Evolutionary conservation across 2,113 vertebrate species (phyloP).

Genomic region (Pipra filicauda): DNA sequence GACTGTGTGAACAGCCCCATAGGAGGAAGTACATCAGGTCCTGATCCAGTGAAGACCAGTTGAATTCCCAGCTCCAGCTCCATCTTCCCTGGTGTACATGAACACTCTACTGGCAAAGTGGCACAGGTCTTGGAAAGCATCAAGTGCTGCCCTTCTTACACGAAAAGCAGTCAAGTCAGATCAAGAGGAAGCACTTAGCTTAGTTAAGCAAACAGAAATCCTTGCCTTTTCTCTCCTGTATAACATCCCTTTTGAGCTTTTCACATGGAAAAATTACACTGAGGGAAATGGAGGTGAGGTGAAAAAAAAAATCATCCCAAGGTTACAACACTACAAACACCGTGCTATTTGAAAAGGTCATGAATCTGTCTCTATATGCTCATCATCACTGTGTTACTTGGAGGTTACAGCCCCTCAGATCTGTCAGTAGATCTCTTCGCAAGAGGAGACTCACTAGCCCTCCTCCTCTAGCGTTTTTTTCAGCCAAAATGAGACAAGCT

Average conservation of each 20-base stretch:
- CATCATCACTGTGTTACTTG: not conserved
- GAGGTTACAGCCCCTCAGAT: not conserved
- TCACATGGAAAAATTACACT: not conserved
- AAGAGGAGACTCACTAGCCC: not conserved
- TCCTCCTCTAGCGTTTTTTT: not conserved
- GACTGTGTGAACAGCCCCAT: not conserved
- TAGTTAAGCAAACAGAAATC: not conserved
- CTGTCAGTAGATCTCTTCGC: not conserved
- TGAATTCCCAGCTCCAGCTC: not conserved
- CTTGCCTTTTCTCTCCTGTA: not conserved
- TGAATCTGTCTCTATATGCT: not conserved
- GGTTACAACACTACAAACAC: not conserved
- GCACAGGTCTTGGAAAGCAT: not conserved
- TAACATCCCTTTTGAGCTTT: not conserved
- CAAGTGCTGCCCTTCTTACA: not conserved
- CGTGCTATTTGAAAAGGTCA: not conserved
- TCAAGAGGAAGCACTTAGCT: not conserved
- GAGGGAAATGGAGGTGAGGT: not conserved
- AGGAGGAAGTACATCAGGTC: not conserved
- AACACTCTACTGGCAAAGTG: not conserved
- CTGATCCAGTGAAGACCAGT: not conserved
- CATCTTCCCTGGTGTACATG: not conserved
- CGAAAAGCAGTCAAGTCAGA: not conserved
- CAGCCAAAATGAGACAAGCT: not conserved
- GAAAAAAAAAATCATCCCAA: constrained; percentile 7